These are phyloP conservation scores for Byasa hedistus DNA, from an alignment of 2,888 invertebrate species.

Conservation along the genomic window DNA sequence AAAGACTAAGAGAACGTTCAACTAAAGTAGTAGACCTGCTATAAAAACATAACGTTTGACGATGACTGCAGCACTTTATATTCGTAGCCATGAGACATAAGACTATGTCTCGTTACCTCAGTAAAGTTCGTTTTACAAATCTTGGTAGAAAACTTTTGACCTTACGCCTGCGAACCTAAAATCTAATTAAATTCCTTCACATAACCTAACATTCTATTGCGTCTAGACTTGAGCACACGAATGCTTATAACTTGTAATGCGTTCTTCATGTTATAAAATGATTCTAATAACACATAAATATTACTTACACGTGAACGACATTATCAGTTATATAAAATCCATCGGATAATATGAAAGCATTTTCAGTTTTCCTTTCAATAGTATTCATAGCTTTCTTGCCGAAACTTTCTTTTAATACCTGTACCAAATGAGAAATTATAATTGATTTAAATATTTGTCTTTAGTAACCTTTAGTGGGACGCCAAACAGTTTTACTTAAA, in stretches of 20 bases:
- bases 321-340: constrained; percentile 55
- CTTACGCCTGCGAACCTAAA: not conserved
- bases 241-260: not conserved
- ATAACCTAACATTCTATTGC: not conserved
- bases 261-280: not conserved
- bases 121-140: too few species aligned
- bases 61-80: too few species aligned
- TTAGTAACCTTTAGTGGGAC: not conserved
- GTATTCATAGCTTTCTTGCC: constrained; percentile 52
- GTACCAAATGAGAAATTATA: constrained; percentile 26
- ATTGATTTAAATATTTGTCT: too few species aligned
- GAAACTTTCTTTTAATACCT: constrained; percentile 53
- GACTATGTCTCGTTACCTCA: too few species aligned
- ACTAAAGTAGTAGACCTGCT: too few species aligned
- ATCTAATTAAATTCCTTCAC: constrained; percentile 1
- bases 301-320: constrained; percentile 56
- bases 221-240: not conserved
- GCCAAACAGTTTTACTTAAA: not conserved
- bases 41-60: too few species aligned
- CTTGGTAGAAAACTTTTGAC: not conserved
- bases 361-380: constrained; percentile 39
- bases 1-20: too few species aligned
- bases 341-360: constrained; percentile 38
- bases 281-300: not conserved
- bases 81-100: too few species aligned